These are phyloP conservation scores for Torymus auratus DNA, from an alignment of 2,888 invertebrate genomes.

Conservation along the genomic window DNA sequence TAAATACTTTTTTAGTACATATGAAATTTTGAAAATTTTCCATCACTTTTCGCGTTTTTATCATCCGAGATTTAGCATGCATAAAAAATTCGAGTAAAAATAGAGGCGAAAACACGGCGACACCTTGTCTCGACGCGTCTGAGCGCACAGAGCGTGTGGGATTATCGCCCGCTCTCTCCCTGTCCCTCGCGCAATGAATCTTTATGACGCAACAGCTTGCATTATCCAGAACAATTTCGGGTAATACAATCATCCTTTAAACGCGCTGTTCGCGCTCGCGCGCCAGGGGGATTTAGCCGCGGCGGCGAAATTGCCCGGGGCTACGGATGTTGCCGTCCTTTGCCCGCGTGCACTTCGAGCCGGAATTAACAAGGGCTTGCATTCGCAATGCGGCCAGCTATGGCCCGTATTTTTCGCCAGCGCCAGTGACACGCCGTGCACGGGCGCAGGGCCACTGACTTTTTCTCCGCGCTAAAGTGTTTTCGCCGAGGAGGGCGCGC, in stretches of 20 bases:
- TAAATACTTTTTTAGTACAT: too few species aligned
- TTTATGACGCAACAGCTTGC: constrained; percentile 47
- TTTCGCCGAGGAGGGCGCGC: too few species aligned
- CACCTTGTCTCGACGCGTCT: too few species aligned
- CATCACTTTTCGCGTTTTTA: too few species aligned
- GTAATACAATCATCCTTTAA: constrained; percentile 52
- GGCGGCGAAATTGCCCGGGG: constrained; percentile 35
- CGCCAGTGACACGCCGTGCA: neutral
- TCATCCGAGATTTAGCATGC: too few species aligned
- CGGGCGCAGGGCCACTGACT: neutral
- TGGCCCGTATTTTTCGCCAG: constrained; percentile 4
- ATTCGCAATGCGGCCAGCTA: neutral
- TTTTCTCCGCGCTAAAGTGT: neutral
- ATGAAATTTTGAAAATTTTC: too few species aligned
- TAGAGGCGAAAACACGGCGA: too few species aligned
- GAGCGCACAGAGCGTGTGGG: neutral
- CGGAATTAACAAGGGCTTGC: constrained; percentile 2
- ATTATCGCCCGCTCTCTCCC: constrained; percentile 6
- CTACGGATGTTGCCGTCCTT: constrained; percentile 17
- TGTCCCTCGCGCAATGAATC: constrained; percentile 30
- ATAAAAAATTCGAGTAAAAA: too few species aligned
- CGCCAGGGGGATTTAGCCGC: constrained; percentile 9
- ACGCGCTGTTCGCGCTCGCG: constrained; percentile 13
- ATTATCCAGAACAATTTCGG: constrained; percentile 51
- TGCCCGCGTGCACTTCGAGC: constrained; percentile 25